A percentile compares a stretch with the other conserved stretches of the same genome.
These are phyloP conservation scores for Accipiter cooperii DNA, from an alignment of 2,113 vertebrate species.

Conservation along the genomic window DNA sequence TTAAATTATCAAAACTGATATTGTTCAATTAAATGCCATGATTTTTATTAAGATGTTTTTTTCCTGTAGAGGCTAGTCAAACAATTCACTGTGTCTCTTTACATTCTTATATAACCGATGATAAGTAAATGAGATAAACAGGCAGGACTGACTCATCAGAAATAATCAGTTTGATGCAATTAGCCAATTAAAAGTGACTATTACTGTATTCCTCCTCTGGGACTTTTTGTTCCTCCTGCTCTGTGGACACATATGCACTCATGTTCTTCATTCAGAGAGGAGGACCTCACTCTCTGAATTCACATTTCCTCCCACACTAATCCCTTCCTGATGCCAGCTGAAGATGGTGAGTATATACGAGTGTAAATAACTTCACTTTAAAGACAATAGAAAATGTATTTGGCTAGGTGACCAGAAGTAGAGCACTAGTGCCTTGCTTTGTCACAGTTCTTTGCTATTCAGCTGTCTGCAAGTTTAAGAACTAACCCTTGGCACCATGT, in stretches of 20 bases:
- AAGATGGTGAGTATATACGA: not conserved
- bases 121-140: not conserved
- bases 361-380: not conserved
- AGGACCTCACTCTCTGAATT: not conserved
- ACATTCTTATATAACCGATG: not conserved
- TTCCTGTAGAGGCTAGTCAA: not conserved
- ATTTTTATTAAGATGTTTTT: not conserved
- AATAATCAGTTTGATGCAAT: not conserved
- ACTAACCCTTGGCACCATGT: not conserved
- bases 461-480: not conserved
- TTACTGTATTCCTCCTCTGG: not conserved
- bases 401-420: not conserved
- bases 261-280: not conserved
- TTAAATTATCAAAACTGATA: not conserved
- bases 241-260: not conserved
- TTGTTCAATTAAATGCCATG: not conserved
- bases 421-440: not conserved
- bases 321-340: not conserved
- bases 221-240: not conserved
- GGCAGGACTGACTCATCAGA: not conserved
- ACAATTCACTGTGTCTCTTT: not conserved
- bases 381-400: not conserved
- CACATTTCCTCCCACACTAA: not conserved
- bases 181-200: not conserved
- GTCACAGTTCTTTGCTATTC: not conserved